Conservation (phyloP, 2,888 invertebrate species). For the Sminthurinus aureus region DNA sequence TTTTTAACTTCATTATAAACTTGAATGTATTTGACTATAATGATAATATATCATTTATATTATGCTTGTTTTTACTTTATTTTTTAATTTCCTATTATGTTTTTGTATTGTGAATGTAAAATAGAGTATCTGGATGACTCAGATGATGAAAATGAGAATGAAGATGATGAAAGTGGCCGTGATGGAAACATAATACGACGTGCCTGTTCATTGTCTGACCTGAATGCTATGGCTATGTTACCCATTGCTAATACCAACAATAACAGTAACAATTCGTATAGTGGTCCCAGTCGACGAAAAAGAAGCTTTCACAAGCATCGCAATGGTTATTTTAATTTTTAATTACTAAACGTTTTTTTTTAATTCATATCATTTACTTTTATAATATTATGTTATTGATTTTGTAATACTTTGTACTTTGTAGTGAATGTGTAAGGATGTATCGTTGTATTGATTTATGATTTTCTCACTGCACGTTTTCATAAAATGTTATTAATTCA, state of each 20-base stretch:
- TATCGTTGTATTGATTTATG: no score
- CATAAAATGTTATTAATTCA: no score
- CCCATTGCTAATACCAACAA: slow-evolving; percentile 46
- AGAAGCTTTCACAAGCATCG: slow-evolving; percentile 59
- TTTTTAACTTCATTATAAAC: neutral
- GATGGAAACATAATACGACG: slow-evolving; percentile 73
- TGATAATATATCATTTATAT: neutral
- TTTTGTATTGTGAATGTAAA: slow-evolving; percentile 38
- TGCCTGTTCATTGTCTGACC: slow-evolving; percentile 81
- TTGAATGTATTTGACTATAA: no score
- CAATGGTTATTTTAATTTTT: slow-evolving; percentile 56
- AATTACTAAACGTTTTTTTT: no score
- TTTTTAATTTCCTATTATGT: slow-evolving; percentile 25
- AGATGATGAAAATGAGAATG: slow-evolving; percentile 64
- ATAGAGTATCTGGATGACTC: slow-evolving; percentile 58
- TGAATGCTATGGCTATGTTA: slow-evolving; percentile 65
- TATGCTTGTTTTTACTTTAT: slow-evolving; percentile 4
- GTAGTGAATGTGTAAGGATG: no score
- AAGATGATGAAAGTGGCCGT: slow-evolving; percentile 59
- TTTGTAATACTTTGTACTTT: no score
- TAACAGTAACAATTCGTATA: slow-evolving; percentile 43
- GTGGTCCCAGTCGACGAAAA: slow-evolving; percentile 51
- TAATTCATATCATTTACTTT: no score
- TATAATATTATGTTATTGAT: no score
- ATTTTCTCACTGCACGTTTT: no score